Evolutionary conservation across 1,140 invertebrate genomes (phyloP).

Genomic region (Agrypnia vestita): DNA sequence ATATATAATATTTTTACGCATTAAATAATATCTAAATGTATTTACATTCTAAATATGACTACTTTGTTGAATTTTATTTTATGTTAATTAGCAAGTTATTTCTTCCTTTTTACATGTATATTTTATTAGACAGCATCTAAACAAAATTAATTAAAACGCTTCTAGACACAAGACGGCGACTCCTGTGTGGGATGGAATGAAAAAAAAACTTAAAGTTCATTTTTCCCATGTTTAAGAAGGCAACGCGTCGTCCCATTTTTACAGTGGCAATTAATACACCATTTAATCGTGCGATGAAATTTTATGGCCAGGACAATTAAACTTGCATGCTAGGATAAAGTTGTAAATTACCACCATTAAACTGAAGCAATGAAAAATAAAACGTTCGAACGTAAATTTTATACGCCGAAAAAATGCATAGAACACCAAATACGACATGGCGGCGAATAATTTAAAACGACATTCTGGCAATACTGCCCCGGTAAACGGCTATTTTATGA

Average conservation of each 20-base stretch:
- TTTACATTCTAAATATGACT: too few species aligned
- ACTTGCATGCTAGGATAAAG: conserved; percentile 27
- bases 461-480: conserved; percentile 42
- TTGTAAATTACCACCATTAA: conserved; percentile 35
- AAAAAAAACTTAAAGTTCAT: too few species aligned
- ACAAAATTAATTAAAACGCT: too few species aligned
- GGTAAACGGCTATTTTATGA: conserved; percentile 41
- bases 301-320: conserved; percentile 27
- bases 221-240: too few species aligned
- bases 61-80: too few species aligned
- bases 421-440: conserved; percentile 13
- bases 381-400: conserved; percentile 25
- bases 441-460: conserved; percentile 39
- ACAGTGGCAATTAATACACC: conserved; percentile 12
- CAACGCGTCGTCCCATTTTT: background rate
- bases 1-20: too few species aligned
- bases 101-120: too few species aligned
- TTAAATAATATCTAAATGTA: too few species aligned
- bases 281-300: conserved; percentile 37
- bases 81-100: too few species aligned
- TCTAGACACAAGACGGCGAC: too few species aligned
- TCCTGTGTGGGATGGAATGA: too few species aligned
- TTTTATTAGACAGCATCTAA: too few species aligned
- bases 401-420: conserved; percentile 29
- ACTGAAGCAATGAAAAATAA: conserved; percentile 15